Evolutionary conservation across 1,140 invertebrate genomes (phyloP), one percentile per base, ranked within the genome.

Genomic region (Medauroidea extradentata): DNA sequence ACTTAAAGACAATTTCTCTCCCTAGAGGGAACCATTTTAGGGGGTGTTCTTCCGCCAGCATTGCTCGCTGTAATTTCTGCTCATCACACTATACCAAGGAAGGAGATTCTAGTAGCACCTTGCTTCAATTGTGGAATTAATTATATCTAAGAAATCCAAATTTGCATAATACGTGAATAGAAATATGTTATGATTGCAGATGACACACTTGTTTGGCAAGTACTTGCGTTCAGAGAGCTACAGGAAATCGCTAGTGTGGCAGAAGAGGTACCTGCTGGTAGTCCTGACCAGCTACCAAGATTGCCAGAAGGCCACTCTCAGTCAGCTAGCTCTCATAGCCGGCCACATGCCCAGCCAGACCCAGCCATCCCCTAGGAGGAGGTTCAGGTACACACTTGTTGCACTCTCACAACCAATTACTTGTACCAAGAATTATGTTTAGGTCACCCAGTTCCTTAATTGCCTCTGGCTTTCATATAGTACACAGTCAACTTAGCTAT

Each of bases 191-290:
- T 8, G 3, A n/a, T 0, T 41, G 34, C 68, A 89, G 85, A 77
- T 85, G 39, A 80, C 86, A 49, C 78, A 86, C 64, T 75, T 91
- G n/a, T 87, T 91, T 66, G 83, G 85, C 1, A 86, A 86, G 57
- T 91, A 85, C 66, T 71, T 92, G 59, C 78, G 88, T 29, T 81
- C 85, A 9, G 88, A 93, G 64, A 93, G 90, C 67, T 87, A 86
- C 67, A 80, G 88, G 21, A 94, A 93, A 72, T 87, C 90, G 8
- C 73, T 95, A 34, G 79, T 87, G 41, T 93, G 86, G 79, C 93
- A 95, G 73, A 94, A 95, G 71, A 80, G 84, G 11, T 94, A 93
- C 69, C 74, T 95, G 11, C 74, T 91, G 25, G 77, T 85, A 5
- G 78, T 88, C 7, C 70, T 93, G 5, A 81, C 82, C 11, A 84